These are phyloP conservation scores for Eristalis tenax DNA, from an alignment of 2,888 invertebrate genomes.

Conservation along the genomic window DNA sequence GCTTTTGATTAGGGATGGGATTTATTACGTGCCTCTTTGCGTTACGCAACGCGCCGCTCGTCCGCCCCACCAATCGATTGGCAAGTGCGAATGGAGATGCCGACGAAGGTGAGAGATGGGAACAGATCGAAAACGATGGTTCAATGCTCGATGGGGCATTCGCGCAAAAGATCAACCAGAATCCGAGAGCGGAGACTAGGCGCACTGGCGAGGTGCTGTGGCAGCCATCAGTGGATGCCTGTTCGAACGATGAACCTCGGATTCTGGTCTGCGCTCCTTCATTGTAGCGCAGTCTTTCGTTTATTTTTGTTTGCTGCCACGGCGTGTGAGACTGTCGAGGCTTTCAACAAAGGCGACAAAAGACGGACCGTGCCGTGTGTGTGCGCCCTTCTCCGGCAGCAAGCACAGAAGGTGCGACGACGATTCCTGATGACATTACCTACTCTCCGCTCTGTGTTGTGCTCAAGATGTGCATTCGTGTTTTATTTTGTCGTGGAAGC, in stretches of 20 bases:
- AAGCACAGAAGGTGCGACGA: conserved; percentile 18
- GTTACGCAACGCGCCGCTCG: conserved; percentile 28
- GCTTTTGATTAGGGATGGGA: conserved; percentile 25
- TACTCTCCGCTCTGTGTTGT: conserved; percentile 1
- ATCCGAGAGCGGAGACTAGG: background rate
- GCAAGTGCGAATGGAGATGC: background rate
- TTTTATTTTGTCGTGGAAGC: background rate
- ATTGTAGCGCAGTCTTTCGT: too few species aligned
- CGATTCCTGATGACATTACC: conserved; percentile 61
- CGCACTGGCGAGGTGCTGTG: conserved; percentile 24
- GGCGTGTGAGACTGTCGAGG: conserved; percentile 26
- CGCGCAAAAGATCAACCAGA: conserved; percentile 30
- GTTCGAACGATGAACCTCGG: conserved; percentile 58
- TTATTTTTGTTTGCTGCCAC: background rate
- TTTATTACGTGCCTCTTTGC: background rate
- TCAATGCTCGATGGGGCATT: conserved; percentile 60
- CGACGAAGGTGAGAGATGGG: background rate
- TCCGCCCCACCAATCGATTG: background rate
- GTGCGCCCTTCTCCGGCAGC: conserved; percentile 43
- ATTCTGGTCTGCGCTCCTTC: conserved; percentile 22
- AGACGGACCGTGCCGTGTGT: conserved; percentile 18
- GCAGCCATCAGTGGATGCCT: conserved; percentile 20
- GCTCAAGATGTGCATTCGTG: conserved; percentile 24
- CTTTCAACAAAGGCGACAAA: conserved; percentile 16
- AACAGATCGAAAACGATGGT: conserved; percentile 35